These are phyloP conservation scores for Clarias magur DNA, from an alignment of 2,113 vertebrate genomes.

Conservation along the genomic window DNA sequence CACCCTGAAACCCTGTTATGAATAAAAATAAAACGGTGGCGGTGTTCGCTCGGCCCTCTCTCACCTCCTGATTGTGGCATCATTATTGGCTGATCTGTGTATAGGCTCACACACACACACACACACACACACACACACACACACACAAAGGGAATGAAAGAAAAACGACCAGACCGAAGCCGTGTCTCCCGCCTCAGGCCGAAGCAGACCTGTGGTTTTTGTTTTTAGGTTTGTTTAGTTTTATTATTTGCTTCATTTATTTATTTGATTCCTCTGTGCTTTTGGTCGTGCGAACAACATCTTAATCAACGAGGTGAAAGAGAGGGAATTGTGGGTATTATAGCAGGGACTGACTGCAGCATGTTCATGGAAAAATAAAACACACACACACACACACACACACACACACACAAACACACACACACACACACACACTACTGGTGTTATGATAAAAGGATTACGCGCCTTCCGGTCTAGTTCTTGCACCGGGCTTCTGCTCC, in stretches of 20 bases:
- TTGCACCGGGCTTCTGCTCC: too few species aligned
- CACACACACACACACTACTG: too few species aligned
- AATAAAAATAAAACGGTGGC: constrained; percentile 55
- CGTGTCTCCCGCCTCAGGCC: constrained; percentile 29
- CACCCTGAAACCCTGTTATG: constrained; percentile 73
- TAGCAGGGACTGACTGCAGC: not conserved
- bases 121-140: constrained; percentile 14
- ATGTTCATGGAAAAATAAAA: not conserved
- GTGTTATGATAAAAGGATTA: not conserved
- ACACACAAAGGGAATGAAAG: constrained; percentile 49
- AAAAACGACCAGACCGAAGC: constrained; percentile 19
- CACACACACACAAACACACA: too few species aligned
- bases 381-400: too few species aligned
- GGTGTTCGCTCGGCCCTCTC: constrained; percentile 62
- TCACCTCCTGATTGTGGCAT: constrained; percentile 63
- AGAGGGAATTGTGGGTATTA: constrained; percentile 25
- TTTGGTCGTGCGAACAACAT: constrained; percentile 9
- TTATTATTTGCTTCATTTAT: constrained; percentile 26
- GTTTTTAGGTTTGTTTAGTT: not conserved
- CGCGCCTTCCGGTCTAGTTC: not conserved
- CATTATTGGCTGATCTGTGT: constrained; percentile 61
- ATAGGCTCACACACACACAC: constrained; percentile 39
- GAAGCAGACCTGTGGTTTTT: not conserved
- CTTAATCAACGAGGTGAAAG: constrained; percentile 40
- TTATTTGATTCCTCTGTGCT: constrained; percentile 15